phyloP scores from a whole-genome alignment of 2,797 vertebrate species.

The Sphenopsis melanotis region DNA sequence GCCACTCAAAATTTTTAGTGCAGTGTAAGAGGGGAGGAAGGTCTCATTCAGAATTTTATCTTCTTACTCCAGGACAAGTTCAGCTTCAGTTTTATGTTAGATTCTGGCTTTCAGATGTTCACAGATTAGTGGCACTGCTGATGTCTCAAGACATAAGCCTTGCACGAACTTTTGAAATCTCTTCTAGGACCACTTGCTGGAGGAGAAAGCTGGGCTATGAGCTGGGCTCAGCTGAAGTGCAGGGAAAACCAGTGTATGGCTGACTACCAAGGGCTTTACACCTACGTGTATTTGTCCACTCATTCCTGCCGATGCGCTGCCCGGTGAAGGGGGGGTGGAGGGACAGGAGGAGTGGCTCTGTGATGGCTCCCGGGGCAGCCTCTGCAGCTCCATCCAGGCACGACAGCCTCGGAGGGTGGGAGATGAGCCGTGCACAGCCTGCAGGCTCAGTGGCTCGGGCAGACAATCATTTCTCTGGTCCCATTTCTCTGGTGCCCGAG shows the following conservation, averaged over 20 bases:
- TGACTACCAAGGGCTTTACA: neutral
- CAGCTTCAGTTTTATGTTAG: neutral
- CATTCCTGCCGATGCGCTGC: neutral
- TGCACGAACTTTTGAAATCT: neutral
- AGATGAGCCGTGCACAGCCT: neutral
- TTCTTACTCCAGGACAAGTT: neutral
- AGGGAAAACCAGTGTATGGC: neutral
- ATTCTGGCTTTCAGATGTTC: neutral
- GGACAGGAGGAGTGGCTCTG: neutral
- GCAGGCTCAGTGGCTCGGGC: neutral
- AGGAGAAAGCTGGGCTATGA: neutral
- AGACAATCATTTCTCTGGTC: neutral
- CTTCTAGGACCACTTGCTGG: neutral
- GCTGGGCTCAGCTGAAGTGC: neutral
- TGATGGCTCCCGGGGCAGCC: neutral
- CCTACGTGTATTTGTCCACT: rapidly evolving
- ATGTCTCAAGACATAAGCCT: neutral
- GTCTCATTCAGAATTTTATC: neutral
- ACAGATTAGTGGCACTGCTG: neutral
- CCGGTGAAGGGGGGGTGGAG: neutral
- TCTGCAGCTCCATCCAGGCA: neutral
- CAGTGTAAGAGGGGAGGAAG: neutral
- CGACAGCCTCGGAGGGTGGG: neutral
- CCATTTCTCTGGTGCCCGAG: too few species aligned
- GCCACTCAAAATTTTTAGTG: neutral